Conservation (phyloP, 2,888 invertebrate species). For the Synanthedon tipuliformis region DNA sequence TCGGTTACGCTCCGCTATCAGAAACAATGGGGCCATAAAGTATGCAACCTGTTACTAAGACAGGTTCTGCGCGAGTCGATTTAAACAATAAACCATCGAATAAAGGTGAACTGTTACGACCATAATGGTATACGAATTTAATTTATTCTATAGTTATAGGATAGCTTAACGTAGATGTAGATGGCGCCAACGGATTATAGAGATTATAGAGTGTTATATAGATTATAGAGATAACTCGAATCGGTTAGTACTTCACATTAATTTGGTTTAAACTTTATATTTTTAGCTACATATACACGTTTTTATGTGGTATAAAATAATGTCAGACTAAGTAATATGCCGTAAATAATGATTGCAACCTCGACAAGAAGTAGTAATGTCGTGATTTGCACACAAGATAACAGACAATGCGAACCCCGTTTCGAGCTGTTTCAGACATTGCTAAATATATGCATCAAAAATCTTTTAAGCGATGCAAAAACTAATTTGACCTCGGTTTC, state of each 20-base stretch:
- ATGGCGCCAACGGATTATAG: too few species aligned
- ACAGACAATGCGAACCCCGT: background rate
- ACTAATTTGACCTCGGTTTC: background rate
- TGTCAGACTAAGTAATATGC: constrained; percentile 2
- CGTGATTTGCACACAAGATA: background rate
- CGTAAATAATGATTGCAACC: constrained; percentile 24
- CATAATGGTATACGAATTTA: too few species aligned
- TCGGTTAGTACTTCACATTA: too few species aligned
- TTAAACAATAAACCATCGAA: background rate
- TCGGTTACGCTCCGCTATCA: background rate
- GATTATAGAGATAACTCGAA: too few species aligned
- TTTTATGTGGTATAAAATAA: background rate
- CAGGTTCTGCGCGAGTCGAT: background rate
- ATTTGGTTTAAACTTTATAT: too few species aligned
- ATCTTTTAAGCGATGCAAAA: background rate
- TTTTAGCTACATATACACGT: too few species aligned
- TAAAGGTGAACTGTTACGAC: background rate
- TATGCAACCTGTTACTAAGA: background rate
- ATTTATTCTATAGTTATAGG: too few species aligned
- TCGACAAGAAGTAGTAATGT: constrained; percentile 9
- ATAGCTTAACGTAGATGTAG: too few species aligned
- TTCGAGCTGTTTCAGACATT: background rate
- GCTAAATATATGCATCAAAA: background rate
- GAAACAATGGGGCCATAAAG: background rate
- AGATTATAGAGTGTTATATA: too few species aligned